Percentiles rank a stretch among this genome's conserved stretches.
These are phyloP conservation scores for Ruditapes philippinarum DNA, from an alignment of 1,140 invertebrate species.

Conservation along the genomic window DNA sequence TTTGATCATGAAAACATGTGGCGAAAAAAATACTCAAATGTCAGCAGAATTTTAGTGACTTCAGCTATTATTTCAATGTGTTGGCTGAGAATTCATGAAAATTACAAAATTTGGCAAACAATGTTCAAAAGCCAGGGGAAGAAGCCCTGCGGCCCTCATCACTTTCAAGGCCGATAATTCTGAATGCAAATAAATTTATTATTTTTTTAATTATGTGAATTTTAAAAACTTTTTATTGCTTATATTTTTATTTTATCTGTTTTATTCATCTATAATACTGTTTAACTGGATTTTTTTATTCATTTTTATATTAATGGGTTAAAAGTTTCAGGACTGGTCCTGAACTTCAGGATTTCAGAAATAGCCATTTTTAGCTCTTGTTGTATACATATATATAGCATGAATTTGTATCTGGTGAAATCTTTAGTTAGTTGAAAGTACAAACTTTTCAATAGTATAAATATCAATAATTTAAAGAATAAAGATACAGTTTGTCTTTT, in stretches of 20 bases:
- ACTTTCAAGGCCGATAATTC: conserved; percentile 26
- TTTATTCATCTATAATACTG: conserved; percentile 42
- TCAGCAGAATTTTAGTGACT: conserved; percentile 31
- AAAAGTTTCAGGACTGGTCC: conserved; percentile 29
- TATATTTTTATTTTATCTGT: conserved; percentile 39
- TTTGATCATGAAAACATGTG: neutral
- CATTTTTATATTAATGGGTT: conserved; percentile 13
- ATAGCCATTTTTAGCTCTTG: conserved; percentile 27
- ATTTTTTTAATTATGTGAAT: conserved; percentile 37
- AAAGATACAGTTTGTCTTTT: conserved; percentile 39
- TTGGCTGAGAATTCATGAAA: conserved; percentile 27
- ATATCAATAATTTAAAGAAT: conserved; percentile 43
- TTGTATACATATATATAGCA: conserved; percentile 39
- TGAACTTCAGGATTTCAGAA: conserved; percentile 41
- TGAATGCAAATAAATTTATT: conserved; percentile 34
- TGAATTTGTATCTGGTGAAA: conserved; percentile 34
- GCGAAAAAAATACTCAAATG: conserved; percentile 30
- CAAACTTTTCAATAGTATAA: conserved; percentile 39
- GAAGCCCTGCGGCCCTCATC: conserved; percentile 10
- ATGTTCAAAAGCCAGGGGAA: conserved; percentile 25
- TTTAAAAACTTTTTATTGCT: conserved; percentile 34
- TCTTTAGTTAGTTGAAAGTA: conserved; percentile 27
- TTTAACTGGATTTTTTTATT: conserved; percentile 39
- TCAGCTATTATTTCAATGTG: conserved; percentile 30
- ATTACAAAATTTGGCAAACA: conserved; percentile 25